Evolutionary conservation across 2,113 vertebrate genomes (phyloP), one percentile per base, ranked within the genome.

Genomic region (Hemicordylus capensis): DNA sequence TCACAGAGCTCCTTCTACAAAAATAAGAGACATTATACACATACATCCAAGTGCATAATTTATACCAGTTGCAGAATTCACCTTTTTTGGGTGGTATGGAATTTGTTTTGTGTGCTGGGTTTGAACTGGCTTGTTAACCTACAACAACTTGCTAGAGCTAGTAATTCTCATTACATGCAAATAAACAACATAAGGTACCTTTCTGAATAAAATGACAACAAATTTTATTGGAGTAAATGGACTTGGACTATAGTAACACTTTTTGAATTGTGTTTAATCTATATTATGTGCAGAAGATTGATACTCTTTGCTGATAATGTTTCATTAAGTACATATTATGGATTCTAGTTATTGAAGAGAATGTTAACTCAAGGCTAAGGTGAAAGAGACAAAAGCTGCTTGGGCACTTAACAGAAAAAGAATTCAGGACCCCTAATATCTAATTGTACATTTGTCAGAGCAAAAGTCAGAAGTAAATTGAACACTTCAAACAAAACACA

Each of bases 401-500:
- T 76, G 39, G 11, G 4, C 63, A 42, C 69, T 19, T 28, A 3
- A 64, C n/a, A 67, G 85, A 58, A 69, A n/a, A 0, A 61, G 63
- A 85, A 2, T 28, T 82, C 73, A 46, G 67, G 79, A 79, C 83
- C 87, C 84, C 82, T 88, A 58, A 73, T 88, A 83, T 48, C 28
- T 84, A 80, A 39, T 69, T 42, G 46, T 72, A 69, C 11, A 46
- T 76, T 89, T 86, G 51, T 83, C 90, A 83, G 77, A 89, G 54
- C 87, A 80, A 69, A 90, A 90, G 76, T 4, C 90, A 63, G 85
- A 83, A 87, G 79, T 70, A 59, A 92, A 85, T 34, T 84, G 70
- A 88, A 83, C 76, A 76, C 83, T 89, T 4, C 5, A 92, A 92
- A 89, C 88, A 92, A 92, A 93, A 87, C 19, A 69, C 79, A 86